Evolutionary conservation across 2,797 vertebrate genomes (phyloP), one percentile per base, ranked within the genome.

Genomic region (Triplophysa bombifrons): DNA sequence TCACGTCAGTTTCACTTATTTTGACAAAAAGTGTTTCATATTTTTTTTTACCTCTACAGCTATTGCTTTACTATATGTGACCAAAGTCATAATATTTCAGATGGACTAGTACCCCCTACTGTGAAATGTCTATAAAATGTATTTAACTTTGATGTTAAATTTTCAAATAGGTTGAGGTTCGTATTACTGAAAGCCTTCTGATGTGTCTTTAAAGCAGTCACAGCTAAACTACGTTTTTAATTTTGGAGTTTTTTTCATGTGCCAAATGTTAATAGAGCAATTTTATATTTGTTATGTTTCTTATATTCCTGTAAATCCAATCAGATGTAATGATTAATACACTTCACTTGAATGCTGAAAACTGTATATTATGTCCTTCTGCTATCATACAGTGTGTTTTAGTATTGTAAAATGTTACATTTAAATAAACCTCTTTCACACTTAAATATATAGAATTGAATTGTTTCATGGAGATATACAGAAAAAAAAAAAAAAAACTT

Each of bases 251-350:
- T 19, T 72, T 63, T 27, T 70, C 3, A 44, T 48, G 70, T 80
- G 70, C 70, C 77, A 63, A 30, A 70, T 14, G 25, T 70, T 25
- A 34, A 25, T 14, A 11, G 56, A 53, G 19, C 60, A 53, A 58
- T 38, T 80, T 48, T 48, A 66, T 66, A 70, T 73, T 72, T 80
- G 61, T 72, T 56, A 64, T 46, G 30, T 72, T 72, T 72, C 50
- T 48, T 72, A 41, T 46, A 56, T 72, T 46, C 17, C 34, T 71
- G 34, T 56, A 30, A 27, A 63, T 70, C 44, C 7, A 50, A 68
- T 68, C 74, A 34, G 22, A 70, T 20, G 48, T 64, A 11, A 65
- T 41, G 63, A 78, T 78, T 78, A 17, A 78, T 63, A 41, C 25
- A 1, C 6, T n/a, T 56, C 41, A 55, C 19, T 41, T 80, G 48